Conservation (phyloP, 1,140 invertebrate genomes). For the Philotrypesis tridentata region DNA sequence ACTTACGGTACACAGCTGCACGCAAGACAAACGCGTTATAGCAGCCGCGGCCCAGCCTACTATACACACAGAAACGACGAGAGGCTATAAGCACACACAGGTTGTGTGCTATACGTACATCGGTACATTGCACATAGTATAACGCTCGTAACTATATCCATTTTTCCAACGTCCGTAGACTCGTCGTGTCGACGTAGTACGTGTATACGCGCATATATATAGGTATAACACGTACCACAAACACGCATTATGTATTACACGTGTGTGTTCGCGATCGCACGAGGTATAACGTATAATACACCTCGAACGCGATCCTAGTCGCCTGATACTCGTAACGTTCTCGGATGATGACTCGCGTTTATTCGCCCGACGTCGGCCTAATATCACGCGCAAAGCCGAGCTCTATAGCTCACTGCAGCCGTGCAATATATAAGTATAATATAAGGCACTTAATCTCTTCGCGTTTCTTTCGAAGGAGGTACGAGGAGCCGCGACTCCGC, state of each 20-base stretch:
- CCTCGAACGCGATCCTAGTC: background rate
- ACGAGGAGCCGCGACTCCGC: background rate
- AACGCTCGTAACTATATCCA: background rate
- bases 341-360: constrained; percentile 39
- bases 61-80: too few relatives aligned
- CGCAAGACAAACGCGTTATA: background rate
- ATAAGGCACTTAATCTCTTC: too few relatives aligned
- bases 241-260: background rate
- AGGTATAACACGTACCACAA: background rate
- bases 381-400: background rate
- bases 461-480: background rate
- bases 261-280: background rate
- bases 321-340: constrained; percentile 36
- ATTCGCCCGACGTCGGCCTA: background rate
- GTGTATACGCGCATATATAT: background rate
- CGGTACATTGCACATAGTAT: background rate
- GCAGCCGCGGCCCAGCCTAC: too few relatives aligned
- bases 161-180: constrained; percentile 1
- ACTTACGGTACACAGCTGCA: background rate
- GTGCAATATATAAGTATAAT: too few relatives aligned
- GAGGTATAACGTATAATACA: background rate
- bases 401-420: too few relatives aligned
- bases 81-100: background rate
- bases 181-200: background rate
- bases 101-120: background rate